Evolutionary conservation across 2,888 invertebrate species (phyloP).

Genomic region (Trachelus tabidus): DNA sequence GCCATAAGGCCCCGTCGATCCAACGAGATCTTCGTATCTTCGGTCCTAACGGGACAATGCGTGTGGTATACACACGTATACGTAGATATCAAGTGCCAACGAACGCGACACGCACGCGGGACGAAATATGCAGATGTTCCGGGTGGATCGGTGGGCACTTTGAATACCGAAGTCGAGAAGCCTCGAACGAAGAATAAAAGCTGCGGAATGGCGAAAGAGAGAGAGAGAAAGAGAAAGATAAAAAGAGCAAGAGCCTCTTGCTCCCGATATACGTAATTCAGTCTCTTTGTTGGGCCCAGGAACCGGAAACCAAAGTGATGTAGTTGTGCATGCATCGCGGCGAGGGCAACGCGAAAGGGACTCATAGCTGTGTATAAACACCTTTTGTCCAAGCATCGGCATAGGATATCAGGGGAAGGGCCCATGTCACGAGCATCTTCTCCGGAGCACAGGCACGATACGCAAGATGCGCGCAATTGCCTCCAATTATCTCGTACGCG

Average conservation of each 20-base stretch:
- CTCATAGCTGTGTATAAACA: too few species aligned
- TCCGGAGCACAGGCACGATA: constrained; percentile 27
- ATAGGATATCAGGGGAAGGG: not conserved
- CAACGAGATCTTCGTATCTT: too few species aligned
- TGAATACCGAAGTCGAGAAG: not conserved
- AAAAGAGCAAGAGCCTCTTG: not conserved
- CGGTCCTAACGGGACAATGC: too few species aligned
- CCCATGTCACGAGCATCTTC: constrained; percentile 1
- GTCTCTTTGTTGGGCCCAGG: not conserved
- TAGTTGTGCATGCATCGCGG: not conserved
- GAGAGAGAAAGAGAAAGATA: not conserved
- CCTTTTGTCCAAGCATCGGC: not conserved
- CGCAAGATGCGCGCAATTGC: constrained; percentile 49
- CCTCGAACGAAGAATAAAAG: not conserved
- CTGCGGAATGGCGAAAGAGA: not conserved
- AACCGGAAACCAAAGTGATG: constrained; percentile 10
- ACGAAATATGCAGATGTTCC: too few species aligned
- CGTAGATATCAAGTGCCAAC: too few species aligned
- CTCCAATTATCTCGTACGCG: constrained; percentile 52
- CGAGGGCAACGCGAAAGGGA: not conserved
- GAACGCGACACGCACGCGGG: too few species aligned
- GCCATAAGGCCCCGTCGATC: too few species aligned
- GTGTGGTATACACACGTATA: too few species aligned
- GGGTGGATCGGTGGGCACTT: too few species aligned
- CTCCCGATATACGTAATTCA: not conserved